Conservation (phyloP, 2,113 vertebrate genomes). For the Thinocorus orbignyianus region DNA sequence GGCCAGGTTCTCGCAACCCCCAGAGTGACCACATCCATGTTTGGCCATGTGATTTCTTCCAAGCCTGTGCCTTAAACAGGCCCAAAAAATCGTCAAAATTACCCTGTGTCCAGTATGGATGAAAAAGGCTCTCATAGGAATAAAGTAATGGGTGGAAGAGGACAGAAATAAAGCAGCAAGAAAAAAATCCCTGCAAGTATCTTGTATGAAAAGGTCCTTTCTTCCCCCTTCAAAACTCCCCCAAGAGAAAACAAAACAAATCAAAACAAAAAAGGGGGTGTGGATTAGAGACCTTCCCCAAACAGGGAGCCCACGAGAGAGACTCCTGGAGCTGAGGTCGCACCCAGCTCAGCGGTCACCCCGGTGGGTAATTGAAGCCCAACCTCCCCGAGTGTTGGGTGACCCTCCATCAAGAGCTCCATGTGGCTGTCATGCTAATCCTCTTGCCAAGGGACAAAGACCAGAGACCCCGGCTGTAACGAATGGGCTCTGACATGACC, state of each 20-base stretch:
- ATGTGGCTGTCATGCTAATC: background rate
- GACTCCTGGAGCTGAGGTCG: background rate
- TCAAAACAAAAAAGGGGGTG: too few species aligned
- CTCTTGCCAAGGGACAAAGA: slow-evolving; percentile 6
- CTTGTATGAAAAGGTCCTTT: background rate
- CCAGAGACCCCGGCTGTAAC: background rate
- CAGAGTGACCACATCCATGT: background rate
- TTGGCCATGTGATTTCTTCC: background rate
- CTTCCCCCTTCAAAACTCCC: background rate
- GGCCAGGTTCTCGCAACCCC: background rate
- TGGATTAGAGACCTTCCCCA: background rate
- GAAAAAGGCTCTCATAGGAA: background rate
- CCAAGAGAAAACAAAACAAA: background rate
- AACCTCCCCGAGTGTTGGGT: background rate
- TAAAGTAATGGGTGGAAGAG: background rate
- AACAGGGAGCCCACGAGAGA: background rate
- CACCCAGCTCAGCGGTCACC: background rate
- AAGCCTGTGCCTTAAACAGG: background rate
- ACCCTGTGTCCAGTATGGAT: background rate
- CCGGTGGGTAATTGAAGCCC: background rate
- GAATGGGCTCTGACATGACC: slow-evolving; percentile 2
- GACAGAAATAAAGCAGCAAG: background rate
- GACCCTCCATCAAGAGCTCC: background rate
- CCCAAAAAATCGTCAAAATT: background rate
- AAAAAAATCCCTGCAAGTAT: background rate